phyloP scores from a whole-genome alignment of 2,888 invertebrate species.

The Phortica magna region DNA sequence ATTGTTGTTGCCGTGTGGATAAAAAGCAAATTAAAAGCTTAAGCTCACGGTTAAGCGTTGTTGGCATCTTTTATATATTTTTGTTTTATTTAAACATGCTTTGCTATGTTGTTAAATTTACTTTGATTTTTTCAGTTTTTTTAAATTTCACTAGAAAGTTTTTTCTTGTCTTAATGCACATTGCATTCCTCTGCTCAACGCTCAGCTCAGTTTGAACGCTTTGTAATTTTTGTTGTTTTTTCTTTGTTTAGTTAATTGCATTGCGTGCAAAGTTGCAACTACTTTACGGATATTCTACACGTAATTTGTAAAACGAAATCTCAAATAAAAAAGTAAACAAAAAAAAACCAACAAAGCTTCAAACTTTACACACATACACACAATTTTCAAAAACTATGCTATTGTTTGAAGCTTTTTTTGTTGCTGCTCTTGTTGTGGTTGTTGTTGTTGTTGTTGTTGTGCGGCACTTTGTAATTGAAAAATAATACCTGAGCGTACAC shows the following conservation, averaged over 20 bases:
- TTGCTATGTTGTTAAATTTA: neutral
- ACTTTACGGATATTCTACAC: neutral
- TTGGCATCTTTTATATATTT: neutral
- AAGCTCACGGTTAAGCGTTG: constrained; percentile 6
- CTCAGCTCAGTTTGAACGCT: too few relatives aligned
- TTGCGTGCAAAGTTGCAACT: neutral
- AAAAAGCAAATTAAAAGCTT: constrained; percentile 22
- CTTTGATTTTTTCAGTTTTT: neutral
- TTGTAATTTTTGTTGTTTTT: neutral
- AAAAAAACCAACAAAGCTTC: neutral
- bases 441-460: neutral
- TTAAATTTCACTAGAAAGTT: too few relatives aligned
- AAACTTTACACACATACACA: too few relatives aligned
- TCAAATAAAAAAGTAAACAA: neutral
- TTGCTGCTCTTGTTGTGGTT: neutral
- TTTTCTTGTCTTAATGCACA: too few relatives aligned
- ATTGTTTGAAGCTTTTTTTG: neutral
- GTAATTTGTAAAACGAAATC: neutral
- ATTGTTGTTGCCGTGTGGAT: constrained; percentile 21
- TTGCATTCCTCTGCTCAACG: too few relatives aligned
- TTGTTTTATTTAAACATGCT: neutral
- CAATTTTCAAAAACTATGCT: too few relatives aligned
- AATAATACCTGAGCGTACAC: constrained; percentile 15
- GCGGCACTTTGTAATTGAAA: neutral
- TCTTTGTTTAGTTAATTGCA: neutral